phyloP scores from a whole-genome alignment of 2,113 vertebrate genomes.

The Alces alces region DNA sequence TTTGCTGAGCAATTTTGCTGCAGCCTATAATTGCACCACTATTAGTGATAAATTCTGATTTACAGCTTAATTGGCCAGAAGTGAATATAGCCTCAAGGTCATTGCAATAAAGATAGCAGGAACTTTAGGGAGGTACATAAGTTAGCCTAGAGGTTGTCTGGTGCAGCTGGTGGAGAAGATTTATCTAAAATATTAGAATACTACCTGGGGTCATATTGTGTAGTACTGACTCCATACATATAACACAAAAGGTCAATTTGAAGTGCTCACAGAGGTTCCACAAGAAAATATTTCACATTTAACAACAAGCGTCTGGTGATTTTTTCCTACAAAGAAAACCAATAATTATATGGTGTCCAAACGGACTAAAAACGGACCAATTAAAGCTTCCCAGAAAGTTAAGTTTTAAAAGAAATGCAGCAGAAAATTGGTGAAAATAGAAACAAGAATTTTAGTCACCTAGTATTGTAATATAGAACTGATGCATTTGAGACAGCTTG shows the following conservation, averaged over 20 bases:
- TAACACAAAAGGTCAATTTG: conserved; percentile 58
- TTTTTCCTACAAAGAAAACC: conserved; percentile 44
- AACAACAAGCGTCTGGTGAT: conserved; percentile 42
- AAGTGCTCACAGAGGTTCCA: conserved; percentile 47
- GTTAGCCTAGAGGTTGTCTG: conserved; percentile 44
- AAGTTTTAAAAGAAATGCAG: conserved; percentile 60
- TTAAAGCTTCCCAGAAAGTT: conserved; percentile 64
- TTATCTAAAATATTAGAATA: conserved; percentile 58
- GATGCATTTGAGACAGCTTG: neutral
- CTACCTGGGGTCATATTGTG: neutral
- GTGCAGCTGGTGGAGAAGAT: neutral
- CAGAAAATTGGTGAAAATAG: conserved; percentile 57
- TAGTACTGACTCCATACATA: conserved; percentile 38
- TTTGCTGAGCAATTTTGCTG: conserved; percentile 65
- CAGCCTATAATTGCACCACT: conserved; percentile 61
- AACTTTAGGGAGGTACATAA: conserved; percentile 50
- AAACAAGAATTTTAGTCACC: conserved; percentile 22
- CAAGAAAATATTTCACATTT: conserved; percentile 65
- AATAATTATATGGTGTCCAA: conserved; percentile 63
- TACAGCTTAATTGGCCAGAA: conserved; percentile 75
- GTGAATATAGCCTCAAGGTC: conserved; percentile 72
- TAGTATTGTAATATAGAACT: neutral
- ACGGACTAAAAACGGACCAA: conserved; percentile 64
- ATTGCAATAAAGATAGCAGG: conserved; percentile 62
- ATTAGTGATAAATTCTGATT: conserved; percentile 76